Percentiles rank a stretch among this genome's conserved stretches.
These are phyloP conservation scores for Plecotus auritus DNA, from an alignment of 2,113 vertebrate species.

Conservation along the genomic window DNA sequence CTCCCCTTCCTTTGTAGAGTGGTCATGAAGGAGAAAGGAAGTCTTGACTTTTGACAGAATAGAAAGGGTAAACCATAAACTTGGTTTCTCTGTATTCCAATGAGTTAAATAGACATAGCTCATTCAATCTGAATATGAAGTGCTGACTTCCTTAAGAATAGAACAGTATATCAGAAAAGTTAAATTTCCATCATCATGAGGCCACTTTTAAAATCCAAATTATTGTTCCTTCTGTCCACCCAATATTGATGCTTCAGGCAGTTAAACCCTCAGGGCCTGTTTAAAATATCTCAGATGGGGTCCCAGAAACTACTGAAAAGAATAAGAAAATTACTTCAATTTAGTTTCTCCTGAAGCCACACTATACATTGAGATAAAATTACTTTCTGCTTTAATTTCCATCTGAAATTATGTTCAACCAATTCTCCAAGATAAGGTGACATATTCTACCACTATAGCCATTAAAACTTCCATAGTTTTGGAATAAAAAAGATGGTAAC, in stretches of 20 bases:
- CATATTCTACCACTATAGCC: not conserved
- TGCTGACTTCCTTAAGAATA: not conserved
- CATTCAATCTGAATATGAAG: not conserved
- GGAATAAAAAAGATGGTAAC: not conserved
- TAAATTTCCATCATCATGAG: not conserved
- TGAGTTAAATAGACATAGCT: not conserved
- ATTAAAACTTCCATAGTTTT: not conserved
- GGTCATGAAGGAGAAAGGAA: not conserved
- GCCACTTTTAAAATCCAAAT: not conserved
- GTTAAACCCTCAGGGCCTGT: not conserved
- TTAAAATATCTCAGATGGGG: not conserved
- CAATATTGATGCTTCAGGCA: not conserved
- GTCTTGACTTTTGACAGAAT: not conserved
- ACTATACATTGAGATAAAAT: constrained; percentile 7
- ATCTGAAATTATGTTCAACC: not conserved
- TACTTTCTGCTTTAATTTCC: not conserved
- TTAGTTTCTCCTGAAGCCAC: not conserved
- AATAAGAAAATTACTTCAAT: not conserved
- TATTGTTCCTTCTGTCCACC: not conserved
- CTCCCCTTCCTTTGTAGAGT: not conserved
- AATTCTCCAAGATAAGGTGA: not conserved
- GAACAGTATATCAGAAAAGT: not conserved
- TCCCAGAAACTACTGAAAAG: not conserved
- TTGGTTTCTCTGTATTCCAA: not conserved
- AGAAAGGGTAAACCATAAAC: not conserved